These are phyloP conservation scores for Hucho hucho DNA, from an alignment of 2,113 vertebrate genomes.

Conservation along the genomic window DNA sequence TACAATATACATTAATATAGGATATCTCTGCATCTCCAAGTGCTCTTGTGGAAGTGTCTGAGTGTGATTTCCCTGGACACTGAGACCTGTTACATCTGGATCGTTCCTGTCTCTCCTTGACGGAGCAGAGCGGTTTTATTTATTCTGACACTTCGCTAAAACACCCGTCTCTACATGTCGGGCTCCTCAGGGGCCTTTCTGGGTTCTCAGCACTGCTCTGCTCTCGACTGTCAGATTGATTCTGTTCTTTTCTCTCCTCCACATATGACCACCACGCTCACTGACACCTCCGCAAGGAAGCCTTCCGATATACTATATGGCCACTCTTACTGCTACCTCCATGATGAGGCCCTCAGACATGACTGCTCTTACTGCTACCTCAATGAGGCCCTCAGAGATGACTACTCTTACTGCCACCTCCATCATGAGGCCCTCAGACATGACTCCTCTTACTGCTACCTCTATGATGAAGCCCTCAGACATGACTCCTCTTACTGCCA, in stretches of 20 bases:
- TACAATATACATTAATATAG: no score
- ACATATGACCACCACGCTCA: neutral
- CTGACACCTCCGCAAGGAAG: neutral
- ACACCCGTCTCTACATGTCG: neutral
- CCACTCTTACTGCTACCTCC: neutral
- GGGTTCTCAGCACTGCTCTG: neutral
- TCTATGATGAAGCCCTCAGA: neutral
- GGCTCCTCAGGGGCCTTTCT: neutral
- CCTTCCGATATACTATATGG: neutral
- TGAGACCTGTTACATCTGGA: constrained; percentile 15
- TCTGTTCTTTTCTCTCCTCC: neutral
- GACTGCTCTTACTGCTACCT: no score
- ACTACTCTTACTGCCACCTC: neutral
- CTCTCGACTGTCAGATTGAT: no score
- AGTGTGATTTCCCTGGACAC: constrained; percentile 29
- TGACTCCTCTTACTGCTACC: neutral
- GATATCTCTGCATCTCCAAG: neutral
- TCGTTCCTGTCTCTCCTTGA: constrained; percentile 3
- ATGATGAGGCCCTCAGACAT: no score
- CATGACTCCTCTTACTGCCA: neutral
- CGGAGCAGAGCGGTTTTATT: neutral
- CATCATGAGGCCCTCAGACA: neutral
- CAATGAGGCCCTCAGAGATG: neutral
- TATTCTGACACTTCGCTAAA: neutral
- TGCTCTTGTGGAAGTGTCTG: neutral